Conservation (phyloP, 2,113 vertebrate genomes). For the Gymnobelideus leadbeateri region DNA sequence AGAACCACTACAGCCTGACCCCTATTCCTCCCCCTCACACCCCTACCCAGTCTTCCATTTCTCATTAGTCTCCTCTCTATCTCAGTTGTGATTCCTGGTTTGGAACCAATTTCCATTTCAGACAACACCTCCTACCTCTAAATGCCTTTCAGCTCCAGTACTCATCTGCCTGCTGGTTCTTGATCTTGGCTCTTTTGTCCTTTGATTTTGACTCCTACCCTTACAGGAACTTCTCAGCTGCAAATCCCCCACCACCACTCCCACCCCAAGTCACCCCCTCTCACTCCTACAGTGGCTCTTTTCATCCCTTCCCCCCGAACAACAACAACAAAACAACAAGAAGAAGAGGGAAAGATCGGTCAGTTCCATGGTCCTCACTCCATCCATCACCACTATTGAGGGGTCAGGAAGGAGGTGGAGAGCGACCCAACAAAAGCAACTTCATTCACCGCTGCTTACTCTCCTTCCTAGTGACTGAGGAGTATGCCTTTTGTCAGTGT, state of each 20-base stretch:
- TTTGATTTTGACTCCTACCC: not conserved
- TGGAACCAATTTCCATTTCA: not conserved
- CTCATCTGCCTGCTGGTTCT: not conserved
- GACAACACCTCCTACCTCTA: not conserved
- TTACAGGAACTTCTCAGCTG: not conserved
- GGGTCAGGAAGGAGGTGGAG: not conserved
- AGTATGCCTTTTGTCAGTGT: not conserved
- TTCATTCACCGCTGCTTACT: not conserved
- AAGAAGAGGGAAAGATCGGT: not conserved
- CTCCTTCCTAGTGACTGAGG: not conserved
- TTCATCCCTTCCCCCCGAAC: not conserved
- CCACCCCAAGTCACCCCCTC: not conserved
- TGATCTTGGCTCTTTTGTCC: constrained; percentile 6
- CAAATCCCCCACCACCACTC: not conserved
- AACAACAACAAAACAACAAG: not conserved
- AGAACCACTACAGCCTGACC: not conserved
- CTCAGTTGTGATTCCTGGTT: not conserved
- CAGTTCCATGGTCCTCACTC: not conserved
- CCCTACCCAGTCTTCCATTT: not conserved
- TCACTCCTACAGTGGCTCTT: not conserved
- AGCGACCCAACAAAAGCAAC: not conserved
- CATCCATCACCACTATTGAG: not conserved
- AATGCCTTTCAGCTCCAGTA: not conserved
- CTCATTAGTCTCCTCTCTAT: not conserved
- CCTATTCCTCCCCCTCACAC: not conserved